Evolutionary conservation across 2,797 vertebrate genomes (phyloP).

Genomic region (Taeniopygia guttata): DNA sequence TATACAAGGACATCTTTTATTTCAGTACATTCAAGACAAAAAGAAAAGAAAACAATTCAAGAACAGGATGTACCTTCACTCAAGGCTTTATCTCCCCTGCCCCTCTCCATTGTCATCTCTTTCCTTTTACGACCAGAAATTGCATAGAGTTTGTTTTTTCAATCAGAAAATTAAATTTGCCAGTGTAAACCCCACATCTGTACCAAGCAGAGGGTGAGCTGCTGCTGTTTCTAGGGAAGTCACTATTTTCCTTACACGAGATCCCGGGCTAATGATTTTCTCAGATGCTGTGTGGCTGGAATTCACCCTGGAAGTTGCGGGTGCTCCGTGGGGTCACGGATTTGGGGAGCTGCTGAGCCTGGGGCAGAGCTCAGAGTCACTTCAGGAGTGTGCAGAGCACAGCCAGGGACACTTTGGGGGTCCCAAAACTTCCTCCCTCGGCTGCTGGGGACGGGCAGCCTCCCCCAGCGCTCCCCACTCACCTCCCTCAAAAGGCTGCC

Average conservation of each 20-base stretch:
- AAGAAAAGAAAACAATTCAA: slow-evolving; percentile 62
- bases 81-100: slow-evolving; percentile 56
- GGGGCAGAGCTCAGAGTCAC: not conserved
- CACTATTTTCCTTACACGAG: not conserved
- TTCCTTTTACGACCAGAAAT: slow-evolving; percentile 74
- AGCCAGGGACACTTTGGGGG: not conserved
- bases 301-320: not conserved
- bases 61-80: slow-evolving; percentile 63
- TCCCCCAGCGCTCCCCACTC: not conserved
- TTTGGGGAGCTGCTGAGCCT: not conserved
- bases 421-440: not conserved
- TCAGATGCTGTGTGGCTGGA: not conserved
- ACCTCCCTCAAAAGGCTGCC: not conserved
- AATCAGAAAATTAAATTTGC: slow-evolving; percentile 67
- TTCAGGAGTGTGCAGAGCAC: not conserved
- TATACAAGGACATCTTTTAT: slow-evolving; percentile 72
- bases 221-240: slow-evolving; percentile 34
- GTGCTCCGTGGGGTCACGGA: not conserved
- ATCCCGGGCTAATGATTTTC: not conserved
- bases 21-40: slow-evolving; percentile 68
- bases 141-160: slow-evolving; percentile 80
- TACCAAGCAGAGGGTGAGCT: slow-evolving; percentile 26
- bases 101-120: slow-evolving; percentile 25
- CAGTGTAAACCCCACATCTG: slow-evolving; percentile 31
- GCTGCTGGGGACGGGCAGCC: not conserved